Percentiles rank a stretch among this genome's conserved stretches.
Evolutionary conservation across 2,797 vertebrate genomes (phyloP).

Genomic region (Ctenochaetus hawaiiensis): DNA sequence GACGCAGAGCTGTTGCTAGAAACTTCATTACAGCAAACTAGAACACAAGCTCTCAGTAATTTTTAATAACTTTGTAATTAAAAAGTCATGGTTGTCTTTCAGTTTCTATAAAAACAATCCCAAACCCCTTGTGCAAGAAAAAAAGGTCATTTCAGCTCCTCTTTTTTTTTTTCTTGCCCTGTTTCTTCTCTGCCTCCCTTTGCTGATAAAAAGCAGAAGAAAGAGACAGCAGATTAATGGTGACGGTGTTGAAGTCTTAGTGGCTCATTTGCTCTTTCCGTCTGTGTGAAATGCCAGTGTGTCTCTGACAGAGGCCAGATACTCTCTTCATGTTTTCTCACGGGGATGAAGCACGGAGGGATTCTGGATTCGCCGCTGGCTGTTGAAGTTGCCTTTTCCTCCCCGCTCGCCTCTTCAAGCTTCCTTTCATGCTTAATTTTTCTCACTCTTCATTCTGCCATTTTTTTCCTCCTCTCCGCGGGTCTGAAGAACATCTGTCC

Average conservation of each 20-base stretch:
- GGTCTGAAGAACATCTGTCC: slow-evolving; percentile 51
- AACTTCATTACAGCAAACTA: slow-evolving; percentile 47
- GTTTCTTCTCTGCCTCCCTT: slow-evolving; percentile 6
- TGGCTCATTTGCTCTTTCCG: slow-evolving; percentile 49
- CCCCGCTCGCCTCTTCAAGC: slow-evolving; percentile 12
- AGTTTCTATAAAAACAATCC: slow-evolving; percentile 20
- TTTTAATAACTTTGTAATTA: slow-evolving; percentile 1
- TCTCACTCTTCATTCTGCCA: slow-evolving; percentile 19
- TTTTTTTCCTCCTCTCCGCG: slow-evolving; percentile 7
- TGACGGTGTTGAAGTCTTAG: slow-evolving; percentile 43
- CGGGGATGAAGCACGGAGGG: slow-evolving; percentile 38
- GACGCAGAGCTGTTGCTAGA: slow-evolving; percentile 26
- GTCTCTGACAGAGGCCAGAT: slow-evolving; percentile 36
- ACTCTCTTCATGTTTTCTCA: slow-evolving; percentile 41
- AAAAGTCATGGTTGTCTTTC: slow-evolving; percentile 20
- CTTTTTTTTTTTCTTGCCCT: background rate
- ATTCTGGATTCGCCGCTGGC: slow-evolving; percentile 38
- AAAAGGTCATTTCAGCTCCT: slow-evolving; percentile 12
- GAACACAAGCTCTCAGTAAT: slow-evolving; percentile 20
- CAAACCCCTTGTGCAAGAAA: slow-evolving; percentile 17
- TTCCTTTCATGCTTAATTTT: slow-evolving; percentile 30
- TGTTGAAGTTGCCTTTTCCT: slow-evolving; percentile 47
- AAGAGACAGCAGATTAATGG: slow-evolving; percentile 52
- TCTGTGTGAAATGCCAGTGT: slow-evolving; percentile 53
- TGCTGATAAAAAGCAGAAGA: slow-evolving; percentile 48